Evolutionary conservation across 2,797 vertebrate genomes (phyloP), one percentile per base, ranked within the genome.

Genomic region (Hypotaenidia philippensis): DNA sequence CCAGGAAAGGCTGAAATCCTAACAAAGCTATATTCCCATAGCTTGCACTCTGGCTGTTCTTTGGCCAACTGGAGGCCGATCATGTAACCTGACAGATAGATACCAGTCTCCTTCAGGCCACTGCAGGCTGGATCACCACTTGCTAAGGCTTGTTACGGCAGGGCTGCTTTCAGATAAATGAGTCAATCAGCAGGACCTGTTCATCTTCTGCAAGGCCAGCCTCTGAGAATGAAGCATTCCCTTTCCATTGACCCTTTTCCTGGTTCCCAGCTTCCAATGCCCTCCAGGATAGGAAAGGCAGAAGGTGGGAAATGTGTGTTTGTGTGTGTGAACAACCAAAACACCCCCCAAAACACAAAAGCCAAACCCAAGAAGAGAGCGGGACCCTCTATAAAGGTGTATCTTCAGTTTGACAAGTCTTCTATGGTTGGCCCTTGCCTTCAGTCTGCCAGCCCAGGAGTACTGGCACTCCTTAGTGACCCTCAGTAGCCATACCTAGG

Each of bases 31-130:
- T 14, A 44, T 76, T 84, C 80, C 71, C 36, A 18, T 79, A 83
- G n/a, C 61, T 65, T 79, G 21, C 56, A 83, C 61, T 76, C 64
- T 66, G 49, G 32, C 50, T 95, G 40, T n/a, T 40, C 50, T 81
- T 88, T 78, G 53, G 36, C 47, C 74, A 88, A 0, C 45, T 60
- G 36, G 25, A 78, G 38, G n/a, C 45, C 71, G n/a, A 41, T 75
- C 53, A 7, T n/a, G 22, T 31, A 90, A 29, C 34, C 29, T 6
- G 3, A 52, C 47, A 90, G 59, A 29, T 36, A 76, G 59, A 29
- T 36, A 76, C 12, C 52, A 38, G 10, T 23, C 31, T 75, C 27
- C 65, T 86, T 26, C 27, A 13, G 68, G 49, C 56, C 60, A 44
- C 29, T 76, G 34, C 47, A 70, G 60, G 32, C 25, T 49, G 40